Percentiles rank a stretch among this genome's conserved stretches.
phyloP scores from a whole-genome alignment of 37 sponge, comb jelly and placozoan species.

The Spongia lamella region DNA sequence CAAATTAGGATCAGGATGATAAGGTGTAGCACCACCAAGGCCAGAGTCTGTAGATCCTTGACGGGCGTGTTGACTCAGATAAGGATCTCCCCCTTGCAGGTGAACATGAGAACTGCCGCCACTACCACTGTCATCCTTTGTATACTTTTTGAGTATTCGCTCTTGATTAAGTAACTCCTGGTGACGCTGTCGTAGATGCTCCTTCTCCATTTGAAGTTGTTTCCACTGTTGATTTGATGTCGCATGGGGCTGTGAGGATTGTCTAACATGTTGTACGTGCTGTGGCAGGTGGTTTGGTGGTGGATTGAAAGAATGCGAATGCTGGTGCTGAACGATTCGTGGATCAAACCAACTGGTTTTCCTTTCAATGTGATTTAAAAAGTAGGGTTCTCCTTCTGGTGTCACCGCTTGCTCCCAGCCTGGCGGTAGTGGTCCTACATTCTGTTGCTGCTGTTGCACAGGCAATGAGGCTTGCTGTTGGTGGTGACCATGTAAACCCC shows the following conservation, averaged over 20 bases:
- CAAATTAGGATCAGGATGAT: slow-evolving; percentile 31
- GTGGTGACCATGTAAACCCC: slow-evolving; percentile 7
- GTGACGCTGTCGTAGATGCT: slow-evolving; percentile 7
- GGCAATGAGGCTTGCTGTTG: slow-evolving; percentile 15
- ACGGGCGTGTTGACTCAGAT: slow-evolving; percentile 42
- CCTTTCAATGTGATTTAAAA: slow-evolving; percentile 57
- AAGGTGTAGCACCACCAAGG: slow-evolving; percentile 46
- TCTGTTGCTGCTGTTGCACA: slow-evolving; percentile 5
- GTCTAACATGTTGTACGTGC: slow-evolving; percentile 6
- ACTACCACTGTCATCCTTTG: too few species aligned
- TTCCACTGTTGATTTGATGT: slow-evolving; percentile 9
- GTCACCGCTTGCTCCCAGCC: slow-evolving; percentile 67
- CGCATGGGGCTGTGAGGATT: not conserved
- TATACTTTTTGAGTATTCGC: slow-evolving; percentile 15
- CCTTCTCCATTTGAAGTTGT: slow-evolving; percentile 19
- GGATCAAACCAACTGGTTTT: slow-evolving; percentile 72
- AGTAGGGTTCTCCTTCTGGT: slow-evolving; percentile 63
- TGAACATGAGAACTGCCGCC: too few species aligned
- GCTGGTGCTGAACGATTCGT: slow-evolving; percentile 18
- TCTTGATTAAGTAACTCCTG: slow-evolving; percentile 27
- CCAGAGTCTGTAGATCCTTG: slow-evolving; percentile 67
- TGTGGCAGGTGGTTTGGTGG: not conserved
- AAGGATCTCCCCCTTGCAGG: slow-evolving; percentile 61
- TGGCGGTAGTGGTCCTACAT: slow-evolving; percentile 39
- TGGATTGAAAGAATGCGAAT: slow-evolving; percentile 26